Base-by-base conservation (phyloP, 2,797 vertebrate species). In the Myoxocephalus aenaeus region DNA sequence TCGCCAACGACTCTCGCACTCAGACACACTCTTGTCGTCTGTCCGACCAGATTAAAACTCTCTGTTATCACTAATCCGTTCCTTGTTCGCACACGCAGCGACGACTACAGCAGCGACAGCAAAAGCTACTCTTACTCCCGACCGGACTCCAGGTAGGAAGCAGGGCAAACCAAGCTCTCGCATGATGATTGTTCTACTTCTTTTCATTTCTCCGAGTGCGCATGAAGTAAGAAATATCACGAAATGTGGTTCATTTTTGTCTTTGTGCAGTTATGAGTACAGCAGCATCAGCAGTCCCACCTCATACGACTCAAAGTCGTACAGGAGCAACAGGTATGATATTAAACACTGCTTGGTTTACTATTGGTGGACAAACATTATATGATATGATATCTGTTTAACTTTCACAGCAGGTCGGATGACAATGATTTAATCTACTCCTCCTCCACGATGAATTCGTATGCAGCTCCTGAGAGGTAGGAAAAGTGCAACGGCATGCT, bases 401-500 rank as follows among this genome's bases (percentile, higher is more conserved):
- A 77, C 78, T 80, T 51, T 85, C 61, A 58, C 58, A 80, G 57
- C 83, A 91, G 90, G 56, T 73, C 77, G 0, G 87, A 92, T 54
- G 91, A 93, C 17, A 56, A 32, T 53, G 87, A 89, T 48, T 46
- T 75, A 0, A 4, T 44, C 69, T 75, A 83, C 82, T 86, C 70
- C 65, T 86, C 91, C 17, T 90, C 93, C 4, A 53, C 36, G 1
- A 93, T 85, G 80, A 93, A 51, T 9, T 5, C 66, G 3, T 93
- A 93, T 54, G 53, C 80, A 22, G 3, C 88, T 44, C 29, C 96
- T 82, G 97, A 98, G 73, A 95, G 94, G 97, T 98, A 80, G 1
- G 85, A 71, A 48, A 67, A 56, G 4, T 12, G 12, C 6, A 2
- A 40, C 14, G 11, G 6, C 22, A n/a, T 50, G 64, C 29, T 65